Percentiles rank a stretch among this genome's conserved stretches.
Evolutionary conservation across 2,113 vertebrate genomes (phyloP).

Genomic region (Tretioscincus oriximinensis): DNA sequence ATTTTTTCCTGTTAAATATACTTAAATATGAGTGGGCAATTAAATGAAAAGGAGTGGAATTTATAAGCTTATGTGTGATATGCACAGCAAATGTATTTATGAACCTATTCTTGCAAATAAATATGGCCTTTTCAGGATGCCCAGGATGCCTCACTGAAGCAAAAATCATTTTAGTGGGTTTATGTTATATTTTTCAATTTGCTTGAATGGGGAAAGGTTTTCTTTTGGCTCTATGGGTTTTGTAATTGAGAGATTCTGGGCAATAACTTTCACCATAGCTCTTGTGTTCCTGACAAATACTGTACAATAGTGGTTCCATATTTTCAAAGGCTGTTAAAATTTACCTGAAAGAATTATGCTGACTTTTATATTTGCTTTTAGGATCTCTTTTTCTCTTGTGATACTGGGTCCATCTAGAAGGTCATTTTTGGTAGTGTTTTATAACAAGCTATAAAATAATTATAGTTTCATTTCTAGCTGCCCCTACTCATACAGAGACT

Average conservation of each 20-base stretch:
- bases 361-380: constrained; percentile 31
- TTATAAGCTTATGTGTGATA: constrained; percentile 40
- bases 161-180: constrained; percentile 50
- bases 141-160: constrained; percentile 22
- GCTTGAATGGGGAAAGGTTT: constrained; percentile 24
- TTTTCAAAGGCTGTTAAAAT: constrained; percentile 18
- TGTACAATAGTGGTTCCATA: constrained; percentile 25
- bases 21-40: constrained; percentile 27
- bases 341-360: constrained; percentile 14
- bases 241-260: background rate
- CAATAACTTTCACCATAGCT: constrained; percentile 27
- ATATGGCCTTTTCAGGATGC: constrained; percentile 1
- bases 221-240: background rate
- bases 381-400: background rate
- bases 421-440: too few species aligned
- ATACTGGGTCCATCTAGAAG: background rate
- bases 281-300: constrained; percentile 36
- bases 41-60: constrained; percentile 33
- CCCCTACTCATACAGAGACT: background rate
- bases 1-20: constrained; percentile 25
- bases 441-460: too few species aligned
- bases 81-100: constrained; percentile 25
- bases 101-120: constrained; percentile 39
- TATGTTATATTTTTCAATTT: constrained; percentile 34
- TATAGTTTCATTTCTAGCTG: too few species aligned